These are phyloP conservation scores for Ennomos quercinarius DNA, from an alignment of 2,888 invertebrate genomes.

Conservation along the genomic window DNA sequence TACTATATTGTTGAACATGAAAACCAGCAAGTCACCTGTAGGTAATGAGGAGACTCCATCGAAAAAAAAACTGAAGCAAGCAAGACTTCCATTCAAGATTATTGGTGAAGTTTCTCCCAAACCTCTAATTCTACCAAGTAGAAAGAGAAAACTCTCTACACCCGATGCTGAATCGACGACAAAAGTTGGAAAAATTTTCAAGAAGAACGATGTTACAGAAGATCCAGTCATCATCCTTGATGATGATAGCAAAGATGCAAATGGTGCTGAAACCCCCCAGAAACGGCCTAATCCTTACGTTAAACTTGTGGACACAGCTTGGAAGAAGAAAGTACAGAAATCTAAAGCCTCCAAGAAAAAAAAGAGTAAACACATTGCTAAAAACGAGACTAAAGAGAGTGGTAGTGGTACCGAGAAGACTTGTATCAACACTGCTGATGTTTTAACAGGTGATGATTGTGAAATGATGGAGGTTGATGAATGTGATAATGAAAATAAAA, in stretches of 20 bases:
- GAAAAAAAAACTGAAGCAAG: constrained; percentile 86
- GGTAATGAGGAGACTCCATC: constrained; percentile 72
- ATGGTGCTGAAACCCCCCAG: constrained; percentile 45
- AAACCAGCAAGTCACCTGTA: constrained; percentile 69
- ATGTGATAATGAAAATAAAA: constrained; percentile 32
- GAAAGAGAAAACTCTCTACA: constrained; percentile 78
- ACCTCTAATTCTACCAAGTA: constrained; percentile 57
- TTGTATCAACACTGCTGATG: constrained; percentile 17
- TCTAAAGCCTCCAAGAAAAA: constrained; percentile 57
- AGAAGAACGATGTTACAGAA: constrained; percentile 66
- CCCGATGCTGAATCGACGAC: constrained; percentile 62
- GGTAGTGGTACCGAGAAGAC: constrained; percentile 41
- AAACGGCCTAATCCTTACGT: constrained; percentile 71
- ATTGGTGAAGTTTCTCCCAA: constrained; percentile 74
- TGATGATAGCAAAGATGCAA: constrained; percentile 64
- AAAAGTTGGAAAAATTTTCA: constrained; percentile 73
- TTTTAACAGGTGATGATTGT: constrained; percentile 42
- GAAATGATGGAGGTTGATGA: constrained; percentile 64
- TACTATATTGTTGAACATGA: constrained; percentile 57
- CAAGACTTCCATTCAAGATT: constrained; percentile 86
- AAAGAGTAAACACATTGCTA: constrained; percentile 48
- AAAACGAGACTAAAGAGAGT: constrained; percentile 32
- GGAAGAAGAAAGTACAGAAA: constrained; percentile 74
- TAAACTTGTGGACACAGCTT: constrained; percentile 71
- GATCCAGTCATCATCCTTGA: constrained; percentile 72